Evolutionary conservation across 2,888 invertebrate species (phyloP), one percentile per base, ranked within the genome.

Genomic region (Meteorus cinctellus): DNA sequence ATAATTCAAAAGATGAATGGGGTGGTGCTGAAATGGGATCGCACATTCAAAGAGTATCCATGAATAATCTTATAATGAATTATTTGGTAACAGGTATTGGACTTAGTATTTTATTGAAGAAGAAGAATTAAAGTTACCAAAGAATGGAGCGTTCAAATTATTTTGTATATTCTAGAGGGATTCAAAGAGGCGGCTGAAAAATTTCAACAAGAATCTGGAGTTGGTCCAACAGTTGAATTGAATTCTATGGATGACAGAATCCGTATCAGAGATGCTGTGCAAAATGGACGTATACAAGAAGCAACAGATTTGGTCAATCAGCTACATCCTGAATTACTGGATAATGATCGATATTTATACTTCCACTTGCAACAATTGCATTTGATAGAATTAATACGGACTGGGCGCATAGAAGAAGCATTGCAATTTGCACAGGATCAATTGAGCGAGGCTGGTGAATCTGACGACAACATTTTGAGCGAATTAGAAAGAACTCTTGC

Each of bases 1-100:
- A 87, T 72, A 87, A 90, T 78, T 89, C 93, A 81, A 93, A 93
- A 86, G 94, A 95, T 81, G 95, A 96, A 83, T 95, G 94, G 94
- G 92, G 95, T 14, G 55, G 24, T 83, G 93, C 92, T 79, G 95
- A 95, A 87, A 90, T 90, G 68, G 92, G 94, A 80, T 91, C 94
- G 81, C 96, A 96, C 84, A 94, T 97, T 83, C 96, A 96, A 74
- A 92, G 97, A 83, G 94, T 95, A 60, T 96, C 97, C 85, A 98
- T 99, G 96, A 98, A 99, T 90, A 96, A 96, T 90, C 92, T 99
- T 80, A 97, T 99, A 82, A 98, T 99, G 98, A 98, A 99, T 91
- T 99, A 99, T 90, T 92, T 99, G 86, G 97, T 98, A 62, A 98
- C 97, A 91, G 98, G 97, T 97, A 90, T 89, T 86, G 75, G 67